A percentile compares a stretch with the other conserved stretches of the same genome.
Conservation (phyloP, 2,888 invertebrate species). For the Lithophane semibrunnea region DNA sequence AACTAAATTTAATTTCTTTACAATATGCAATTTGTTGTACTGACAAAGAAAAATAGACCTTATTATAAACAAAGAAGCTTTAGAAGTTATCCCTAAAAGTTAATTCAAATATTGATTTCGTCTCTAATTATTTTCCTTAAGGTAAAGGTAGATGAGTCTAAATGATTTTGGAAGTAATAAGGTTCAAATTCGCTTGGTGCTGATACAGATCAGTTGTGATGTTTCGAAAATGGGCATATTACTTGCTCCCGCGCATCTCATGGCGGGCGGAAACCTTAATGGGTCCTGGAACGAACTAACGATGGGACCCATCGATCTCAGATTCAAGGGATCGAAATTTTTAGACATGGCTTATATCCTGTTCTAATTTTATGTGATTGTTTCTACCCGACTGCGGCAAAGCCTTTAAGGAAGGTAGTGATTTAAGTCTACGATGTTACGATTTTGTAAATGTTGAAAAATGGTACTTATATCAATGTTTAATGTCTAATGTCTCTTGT, state of each 20-base stretch:
- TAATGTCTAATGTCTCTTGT: too few relatives aligned
- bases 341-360: conserved; percentile 49
- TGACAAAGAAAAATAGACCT: conserved; percentile 43
- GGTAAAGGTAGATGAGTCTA: neutral
- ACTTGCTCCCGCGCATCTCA: conserved; percentile 85
- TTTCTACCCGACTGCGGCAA: neutral
- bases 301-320: conserved; percentile 88
- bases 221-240: conserved; percentile 65
- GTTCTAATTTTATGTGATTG: neutral
- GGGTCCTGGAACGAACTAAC: conserved; percentile 89
- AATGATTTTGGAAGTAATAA: conserved; percentile 22
- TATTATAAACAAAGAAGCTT: neutral
- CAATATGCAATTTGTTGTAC: conserved; percentile 45
- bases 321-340: conserved; percentile 74
- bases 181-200: conserved; percentile 63
- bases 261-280: conserved; percentile 90
- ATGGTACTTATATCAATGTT: neutral
- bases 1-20: conserved; percentile 35
- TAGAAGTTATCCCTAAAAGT: conserved; percentile 2
- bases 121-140: conserved; percentile 13
- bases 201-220: conserved; percentile 51
- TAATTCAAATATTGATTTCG: conserved; percentile 25
- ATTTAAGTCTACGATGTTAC: neutral
- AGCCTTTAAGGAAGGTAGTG: neutral
- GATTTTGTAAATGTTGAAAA: neutral